phyloP scores from a whole-genome alignment of 2,888 invertebrate genomes.

The Myopa testacea region DNA sequence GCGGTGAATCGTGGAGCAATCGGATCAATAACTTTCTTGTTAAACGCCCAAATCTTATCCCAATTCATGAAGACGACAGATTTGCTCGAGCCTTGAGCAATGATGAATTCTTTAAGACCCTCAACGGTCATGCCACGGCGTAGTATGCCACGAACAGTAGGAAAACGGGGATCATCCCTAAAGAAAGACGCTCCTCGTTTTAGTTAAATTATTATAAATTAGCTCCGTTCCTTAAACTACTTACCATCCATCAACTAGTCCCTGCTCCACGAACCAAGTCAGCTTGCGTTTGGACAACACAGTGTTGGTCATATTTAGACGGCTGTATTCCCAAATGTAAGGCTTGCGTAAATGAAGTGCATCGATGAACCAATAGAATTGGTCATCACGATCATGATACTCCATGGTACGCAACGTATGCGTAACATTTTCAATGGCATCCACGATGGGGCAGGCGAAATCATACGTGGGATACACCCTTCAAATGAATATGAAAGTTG shows the following conservation, averaged over 20 bases:
- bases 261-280: conserved; percentile 97
- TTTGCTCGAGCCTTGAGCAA: conserved; percentile 96
- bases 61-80: conserved; percentile 99
- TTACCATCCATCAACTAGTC: conserved; percentile 93
- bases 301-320: conserved; percentile 98
- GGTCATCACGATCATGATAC: conserved; percentile 97
- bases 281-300: conserved; percentile 97
- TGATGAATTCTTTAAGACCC: conserved; percentile 95
- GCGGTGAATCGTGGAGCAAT: conserved; percentile 94
- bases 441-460: conserved; percentile 99
- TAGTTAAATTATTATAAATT: conserved; percentile 5
- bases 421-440: conserved; percentile 96
- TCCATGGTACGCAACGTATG: conserved; percentile 98
- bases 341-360: conserved; percentile 88
- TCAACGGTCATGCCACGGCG: conserved; percentile 98
- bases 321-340: conserved; percentile 95
- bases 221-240: background rate
- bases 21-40: conserved; percentile 98
- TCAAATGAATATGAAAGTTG: conserved; percentile 52
- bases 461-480: conserved; percentile 99
- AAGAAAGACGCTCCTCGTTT: background rate
- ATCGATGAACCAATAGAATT: conserved; percentile 97
- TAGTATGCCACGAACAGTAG: conserved; percentile 96
- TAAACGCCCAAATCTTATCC: conserved; percentile 99
- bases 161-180: conserved; percentile 98